Base-by-base conservation (phyloP, 2,888 invertebrate genomes). In the Sinotaia quadrata region DNA sequence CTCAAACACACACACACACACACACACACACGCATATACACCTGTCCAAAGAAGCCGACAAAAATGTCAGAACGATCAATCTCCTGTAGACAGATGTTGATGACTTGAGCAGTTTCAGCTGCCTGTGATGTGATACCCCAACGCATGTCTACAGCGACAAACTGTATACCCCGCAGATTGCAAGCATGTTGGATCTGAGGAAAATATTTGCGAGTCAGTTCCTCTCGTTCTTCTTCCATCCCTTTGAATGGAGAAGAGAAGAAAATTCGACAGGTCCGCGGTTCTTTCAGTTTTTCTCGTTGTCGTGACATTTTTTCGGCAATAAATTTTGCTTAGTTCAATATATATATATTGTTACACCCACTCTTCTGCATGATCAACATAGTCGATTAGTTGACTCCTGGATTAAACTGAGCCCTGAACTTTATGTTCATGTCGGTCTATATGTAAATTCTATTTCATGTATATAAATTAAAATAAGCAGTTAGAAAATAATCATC, bases 231-330 rank as follows among this genome's bases (percentile, higher is more conserved):
- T 15, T 84, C 87, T 34, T 87, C 86, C 82, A 89, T 85, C 4
- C 88, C 86, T 57, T 88, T 88, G 63, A 89, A 87, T 8, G 88
- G 86, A 4, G 87, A 87, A 1, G 87, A 87, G 73, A 85, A 85
- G 69, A 87, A 87, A 24, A 87, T 78, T 44, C 85, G 78, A 49
- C 82, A 79, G 37, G 81, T 77, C 33, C 71, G 61, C 12, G 80
- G 75, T 37, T 85, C 82, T 61, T 78, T 79, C 12, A 85, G 72
- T 65, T 78, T 78, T 29, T 67, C 21, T 31, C 54, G 66, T 21
- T 58, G 41, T 47, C 44, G 15, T 7, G 18, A 1, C 24, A n/a
- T n/a, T n/a, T n/a, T n/a, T n/a, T n/a, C n/a, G n/a, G n/a, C n/a
- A n/a, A n/a, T n/a, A n/a, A n/a, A n/a, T n/a, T n/a, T n/a, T n/a